phyloP scores from a whole-genome alignment of 2,888 invertebrate genomes.

The Leptura quadrifasciata region DNA sequence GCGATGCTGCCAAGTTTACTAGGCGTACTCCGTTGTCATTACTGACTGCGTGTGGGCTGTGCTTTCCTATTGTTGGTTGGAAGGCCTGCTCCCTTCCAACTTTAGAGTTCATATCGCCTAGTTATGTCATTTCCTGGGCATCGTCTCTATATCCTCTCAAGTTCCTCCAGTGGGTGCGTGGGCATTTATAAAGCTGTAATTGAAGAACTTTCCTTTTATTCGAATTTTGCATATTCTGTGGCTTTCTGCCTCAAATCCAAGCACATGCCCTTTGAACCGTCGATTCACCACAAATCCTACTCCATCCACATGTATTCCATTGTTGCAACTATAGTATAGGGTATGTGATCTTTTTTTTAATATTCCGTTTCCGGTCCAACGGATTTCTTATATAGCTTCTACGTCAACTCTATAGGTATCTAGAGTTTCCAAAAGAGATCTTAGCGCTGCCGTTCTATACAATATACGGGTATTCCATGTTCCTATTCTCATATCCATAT shows the following conservation, averaged over 20 bases:
- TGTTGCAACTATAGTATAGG: constrained; percentile 16
- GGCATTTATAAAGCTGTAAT: not conserved
- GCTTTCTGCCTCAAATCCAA: not conserved
- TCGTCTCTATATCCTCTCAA: not conserved
- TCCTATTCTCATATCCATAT: not conserved
- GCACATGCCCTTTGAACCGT: not conserved
- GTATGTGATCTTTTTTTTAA: not conserved
- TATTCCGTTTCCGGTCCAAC: not conserved
- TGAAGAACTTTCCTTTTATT: not conserved
- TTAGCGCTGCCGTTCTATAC: not conserved
- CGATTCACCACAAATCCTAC: not conserved
- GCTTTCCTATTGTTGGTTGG: constrained; percentile 2
- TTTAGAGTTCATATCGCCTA: not conserved
- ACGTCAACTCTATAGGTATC: not conserved
- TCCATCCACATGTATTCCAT: not conserved
- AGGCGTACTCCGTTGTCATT: not conserved
- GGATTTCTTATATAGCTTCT: not conserved
- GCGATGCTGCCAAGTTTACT: not conserved
- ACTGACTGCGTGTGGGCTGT: not conserved
- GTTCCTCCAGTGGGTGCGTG: not conserved
- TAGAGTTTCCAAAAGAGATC: not conserved
- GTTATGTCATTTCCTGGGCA: not conserved
- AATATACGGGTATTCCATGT: not conserved
- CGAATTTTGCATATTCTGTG: not conserved
- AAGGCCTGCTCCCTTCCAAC: no score